Conservation (phyloP, 2,113 vertebrate species). For the Barbus barbus region DNA sequence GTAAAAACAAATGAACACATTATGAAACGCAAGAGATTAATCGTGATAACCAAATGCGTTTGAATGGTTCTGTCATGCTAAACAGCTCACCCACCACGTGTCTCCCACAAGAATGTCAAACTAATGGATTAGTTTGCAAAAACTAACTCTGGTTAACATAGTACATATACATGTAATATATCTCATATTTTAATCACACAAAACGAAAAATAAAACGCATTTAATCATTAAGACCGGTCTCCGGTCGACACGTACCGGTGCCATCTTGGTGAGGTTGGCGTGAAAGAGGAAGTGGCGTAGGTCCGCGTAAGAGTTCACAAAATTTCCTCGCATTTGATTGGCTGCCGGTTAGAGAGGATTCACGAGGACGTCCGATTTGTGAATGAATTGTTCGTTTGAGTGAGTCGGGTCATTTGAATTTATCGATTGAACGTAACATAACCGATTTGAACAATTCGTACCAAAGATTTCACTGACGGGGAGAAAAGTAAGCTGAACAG, state of each 20-base stretch:
- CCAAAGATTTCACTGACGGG: too few relatives aligned
- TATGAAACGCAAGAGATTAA: too few relatives aligned
- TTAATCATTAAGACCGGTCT: not conserved
- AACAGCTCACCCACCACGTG: slow-evolving; percentile 24
- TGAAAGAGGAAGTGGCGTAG: slow-evolving; percentile 44
- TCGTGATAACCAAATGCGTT: too few relatives aligned
- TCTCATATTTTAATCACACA: not conserved
- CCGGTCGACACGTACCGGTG: slow-evolving; percentile 33
- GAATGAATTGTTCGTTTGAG: not conserved
- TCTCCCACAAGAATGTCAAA: not conserved
- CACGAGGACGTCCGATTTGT: not conserved
- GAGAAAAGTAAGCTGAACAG: too few relatives aligned
- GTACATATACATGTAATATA: not conserved
- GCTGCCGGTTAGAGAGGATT: not conserved
- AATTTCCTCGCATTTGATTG: not conserved
- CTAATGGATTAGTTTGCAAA: not conserved
- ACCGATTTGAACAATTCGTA: not conserved
- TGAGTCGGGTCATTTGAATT: not conserved
- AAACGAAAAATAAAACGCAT: not conserved
- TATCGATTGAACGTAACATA: not conserved
- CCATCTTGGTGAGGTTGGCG: slow-evolving; percentile 37
- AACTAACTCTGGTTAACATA: not conserved
- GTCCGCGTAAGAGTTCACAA: not conserved
- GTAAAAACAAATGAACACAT: not conserved
- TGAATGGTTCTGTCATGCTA: not conserved